Conservation (phyloP, 2,113 vertebrate species). For the Furnarius figulus region DNA sequence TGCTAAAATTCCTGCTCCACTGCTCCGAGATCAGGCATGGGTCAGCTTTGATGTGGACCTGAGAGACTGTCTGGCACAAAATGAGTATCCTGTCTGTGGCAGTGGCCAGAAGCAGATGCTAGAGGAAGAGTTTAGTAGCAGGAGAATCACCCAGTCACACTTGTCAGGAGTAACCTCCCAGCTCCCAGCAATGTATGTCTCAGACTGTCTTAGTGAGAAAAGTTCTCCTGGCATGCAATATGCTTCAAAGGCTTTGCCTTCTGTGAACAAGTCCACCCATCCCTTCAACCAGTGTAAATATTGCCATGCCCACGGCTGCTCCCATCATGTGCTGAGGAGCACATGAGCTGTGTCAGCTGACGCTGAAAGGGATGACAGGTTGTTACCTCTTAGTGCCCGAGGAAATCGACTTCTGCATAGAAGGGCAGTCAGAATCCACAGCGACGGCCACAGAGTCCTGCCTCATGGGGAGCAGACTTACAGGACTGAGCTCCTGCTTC, state of each 20-base stretch:
- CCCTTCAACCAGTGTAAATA: neutral
- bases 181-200: conserved; percentile 2
- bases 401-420: neutral
- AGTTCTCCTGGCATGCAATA: conserved; percentile 17
- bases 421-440: neutral
- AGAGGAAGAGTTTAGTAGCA: neutral
- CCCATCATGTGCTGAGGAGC: conserved; percentile 35
- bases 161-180: conserved; percentile 17
- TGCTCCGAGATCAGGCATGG: neutral
- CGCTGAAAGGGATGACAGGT: conserved; percentile 19
- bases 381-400: neutral
- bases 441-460: neutral
- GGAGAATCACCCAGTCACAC: neutral
- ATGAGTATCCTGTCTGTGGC: neutral
- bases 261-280: conserved; percentile 27
- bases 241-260: conserved; percentile 48
- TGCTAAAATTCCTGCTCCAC: neutral
- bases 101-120: neutral
- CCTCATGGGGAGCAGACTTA: neutral
- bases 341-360: conserved; percentile 58
- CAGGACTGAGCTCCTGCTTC: neutral
- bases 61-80: neutral
- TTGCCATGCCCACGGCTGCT: neutral
- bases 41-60: neutral
- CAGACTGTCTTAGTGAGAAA: neutral